phyloP scores from a whole-genome alignment of 2,888 invertebrate genomes.

The Miltochrista miniata region DNA sequence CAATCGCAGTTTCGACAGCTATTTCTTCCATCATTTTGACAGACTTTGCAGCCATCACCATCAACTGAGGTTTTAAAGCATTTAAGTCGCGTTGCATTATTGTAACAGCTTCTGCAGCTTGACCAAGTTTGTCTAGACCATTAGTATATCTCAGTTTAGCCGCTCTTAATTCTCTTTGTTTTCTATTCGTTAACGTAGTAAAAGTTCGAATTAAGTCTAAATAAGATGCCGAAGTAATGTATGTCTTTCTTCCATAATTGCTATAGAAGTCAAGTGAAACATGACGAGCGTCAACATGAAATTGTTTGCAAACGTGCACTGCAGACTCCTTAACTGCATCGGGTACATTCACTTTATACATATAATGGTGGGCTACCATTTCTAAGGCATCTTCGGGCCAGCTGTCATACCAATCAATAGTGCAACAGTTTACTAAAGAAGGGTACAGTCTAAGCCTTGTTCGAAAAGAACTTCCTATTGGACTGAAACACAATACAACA shows the following conservation, averaged over 20 bases:
- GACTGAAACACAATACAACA: conserved; percentile 93
- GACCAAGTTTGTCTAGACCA: conserved; percentile 90
- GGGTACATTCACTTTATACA: conserved; percentile 85
- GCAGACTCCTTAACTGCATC: conserved; percentile 86
- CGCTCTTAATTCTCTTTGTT: conserved; percentile 88
- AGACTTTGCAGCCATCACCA: conserved; percentile 88
- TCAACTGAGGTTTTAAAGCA: conserved; percentile 89
- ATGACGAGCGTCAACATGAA: conserved; percentile 90
- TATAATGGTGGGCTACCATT: conserved; percentile 89
- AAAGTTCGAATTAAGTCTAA: conserved; percentile 91
- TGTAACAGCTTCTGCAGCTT: conserved; percentile 89
- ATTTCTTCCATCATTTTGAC: conserved; percentile 90
- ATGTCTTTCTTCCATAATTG: conserved; percentile 88
- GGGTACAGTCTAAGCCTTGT: conserved; percentile 90
- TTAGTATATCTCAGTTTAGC: conserved; percentile 90
- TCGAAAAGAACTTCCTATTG: conserved; percentile 92
- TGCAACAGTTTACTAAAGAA: conserved; percentile 93
- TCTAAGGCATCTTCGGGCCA: conserved; percentile 96
- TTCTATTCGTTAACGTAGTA: conserved; percentile 87
- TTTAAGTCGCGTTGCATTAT: conserved; percentile 91
- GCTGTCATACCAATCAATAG: conserved; percentile 94
- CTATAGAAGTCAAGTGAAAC: conserved; percentile 85
- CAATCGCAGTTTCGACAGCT: conserved; percentile 88
- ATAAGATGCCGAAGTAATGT: conserved; percentile 94
- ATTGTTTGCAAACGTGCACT: conserved; percentile 92